Conservation (phyloP, 2,113 vertebrate species). For the Microtus oregoni region DNA sequence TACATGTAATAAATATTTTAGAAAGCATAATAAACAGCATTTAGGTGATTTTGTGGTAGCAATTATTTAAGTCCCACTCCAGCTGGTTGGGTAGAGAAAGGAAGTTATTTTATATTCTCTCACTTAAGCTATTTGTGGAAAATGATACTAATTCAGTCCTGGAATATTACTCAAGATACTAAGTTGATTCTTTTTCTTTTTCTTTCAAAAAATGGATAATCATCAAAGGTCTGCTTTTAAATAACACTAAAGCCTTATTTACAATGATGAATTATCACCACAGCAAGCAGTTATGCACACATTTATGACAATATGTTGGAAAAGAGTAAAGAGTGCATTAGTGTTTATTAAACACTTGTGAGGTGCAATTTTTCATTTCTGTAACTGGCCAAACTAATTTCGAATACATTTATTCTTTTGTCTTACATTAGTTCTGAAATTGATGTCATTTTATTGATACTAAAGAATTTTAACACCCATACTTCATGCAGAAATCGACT, state of each 20-base stretch:
- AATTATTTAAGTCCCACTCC: neutral
- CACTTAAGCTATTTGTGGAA: neutral
- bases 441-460: neutral
- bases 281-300: neutral
- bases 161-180: neutral
- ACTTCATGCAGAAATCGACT: neutral
- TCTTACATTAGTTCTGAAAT: neutral
- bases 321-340: neutral
- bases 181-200: neutral
- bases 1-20: neutral
- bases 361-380: neutral
- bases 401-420: neutral
- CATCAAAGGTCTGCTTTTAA: slow-evolving; percentile 1
- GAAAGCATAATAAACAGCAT: neutral
- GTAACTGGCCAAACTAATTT: neutral
- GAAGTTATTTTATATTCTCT: neutral
- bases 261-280: neutral
- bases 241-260: slow-evolving; percentile 3
- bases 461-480: neutral
- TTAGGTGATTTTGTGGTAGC: neutral
- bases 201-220: neutral
- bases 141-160: neutral
- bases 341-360: neutral
- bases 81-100: neutral
- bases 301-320: neutral